Evolutionary conservation across 2,888 invertebrate species (phyloP).

Genomic region (Cryptocheilus praepositus): DNA sequence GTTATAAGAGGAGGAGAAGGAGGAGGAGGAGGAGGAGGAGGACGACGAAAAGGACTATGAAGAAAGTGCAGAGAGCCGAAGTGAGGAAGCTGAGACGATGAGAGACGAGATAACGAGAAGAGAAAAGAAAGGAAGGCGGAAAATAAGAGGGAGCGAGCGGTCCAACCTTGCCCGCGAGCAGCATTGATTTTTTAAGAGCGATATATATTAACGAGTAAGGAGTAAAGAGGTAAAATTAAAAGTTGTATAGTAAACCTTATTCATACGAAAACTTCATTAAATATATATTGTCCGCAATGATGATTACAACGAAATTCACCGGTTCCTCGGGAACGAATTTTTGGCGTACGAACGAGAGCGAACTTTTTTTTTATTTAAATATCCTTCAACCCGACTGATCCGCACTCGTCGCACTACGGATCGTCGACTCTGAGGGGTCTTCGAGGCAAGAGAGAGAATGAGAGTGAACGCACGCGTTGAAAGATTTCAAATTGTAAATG

Average conservation of each 20-base stretch:
- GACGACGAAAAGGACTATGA: conserved; percentile 1
- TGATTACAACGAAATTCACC: conserved; percentile 72
- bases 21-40: too few species aligned
- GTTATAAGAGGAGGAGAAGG: conserved; percentile 43
- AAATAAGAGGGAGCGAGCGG: too few species aligned
- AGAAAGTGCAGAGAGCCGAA: conserved; percentile 19
- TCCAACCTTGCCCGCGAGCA: conserved; percentile 62
- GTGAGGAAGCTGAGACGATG: conserved; percentile 14
- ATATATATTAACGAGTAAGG: conserved; percentile 65
- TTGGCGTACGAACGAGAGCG: conserved; percentile 60
- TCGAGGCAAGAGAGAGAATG: conserved; percentile 43
- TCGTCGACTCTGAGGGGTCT: conserved; percentile 56
- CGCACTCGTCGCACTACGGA: conserved; percentile 44
- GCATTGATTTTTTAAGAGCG: conserved; percentile 69
- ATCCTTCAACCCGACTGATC: conserved; percentile 59
- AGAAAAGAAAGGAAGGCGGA: conserved; percentile 33
- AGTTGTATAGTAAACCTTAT: conserved; percentile 72
- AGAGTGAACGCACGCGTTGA: not conserved
- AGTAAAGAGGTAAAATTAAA: conserved; percentile 67
- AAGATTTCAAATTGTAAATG: conserved; percentile 45
- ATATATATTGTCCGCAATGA: conserved; percentile 70
- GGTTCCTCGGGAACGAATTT: conserved; percentile 61
- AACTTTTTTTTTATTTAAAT: conserved; percentile 57
- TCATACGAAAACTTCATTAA: conserved; percentile 67
- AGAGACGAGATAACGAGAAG: conserved; percentile 33